Percentiles rank a stretch among this genome's conserved stretches.
phyloP scores from a whole-genome alignment of 2,797 vertebrate genomes.

The Cygnus olor region DNA sequence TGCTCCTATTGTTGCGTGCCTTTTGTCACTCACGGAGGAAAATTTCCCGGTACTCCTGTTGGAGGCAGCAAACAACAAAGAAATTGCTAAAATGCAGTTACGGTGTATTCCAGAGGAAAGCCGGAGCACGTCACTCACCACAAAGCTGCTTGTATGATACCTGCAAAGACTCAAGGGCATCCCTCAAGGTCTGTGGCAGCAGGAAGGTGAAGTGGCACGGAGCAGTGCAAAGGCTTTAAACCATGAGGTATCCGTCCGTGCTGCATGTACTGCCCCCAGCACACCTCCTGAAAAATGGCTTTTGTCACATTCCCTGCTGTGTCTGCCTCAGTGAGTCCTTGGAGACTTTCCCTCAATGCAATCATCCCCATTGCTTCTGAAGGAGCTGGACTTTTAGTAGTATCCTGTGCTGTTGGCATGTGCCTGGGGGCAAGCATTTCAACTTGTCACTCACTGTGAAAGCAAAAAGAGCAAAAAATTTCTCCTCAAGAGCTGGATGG shows the following conservation, averaged over 20 bases:
- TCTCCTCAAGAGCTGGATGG: not conserved
- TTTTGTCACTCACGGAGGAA: not conserved
- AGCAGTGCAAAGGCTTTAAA: not conserved
- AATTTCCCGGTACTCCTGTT: slow-evolving; percentile 67
- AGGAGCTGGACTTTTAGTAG: not conserved
- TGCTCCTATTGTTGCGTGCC: not conserved
- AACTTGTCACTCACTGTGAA: not conserved
- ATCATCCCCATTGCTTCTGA: not conserved
- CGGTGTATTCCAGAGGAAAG: not conserved
- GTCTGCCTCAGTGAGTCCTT: not conserved
- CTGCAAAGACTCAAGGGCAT: not conserved
- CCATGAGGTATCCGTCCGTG: not conserved
- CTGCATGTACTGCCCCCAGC: not conserved
- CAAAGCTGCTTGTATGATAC: not conserved
- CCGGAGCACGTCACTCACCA: not conserved
- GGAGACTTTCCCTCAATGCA: not conserved
- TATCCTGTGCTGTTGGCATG: not conserved
- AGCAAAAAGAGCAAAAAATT: not conserved
- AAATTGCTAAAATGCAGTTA: not conserved
- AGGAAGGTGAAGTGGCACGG: not conserved
- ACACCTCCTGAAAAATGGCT: fast-evolving
- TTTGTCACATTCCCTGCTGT: not conserved
- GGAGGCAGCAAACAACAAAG: slow-evolving; percentile 79
- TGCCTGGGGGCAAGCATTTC: not conserved
- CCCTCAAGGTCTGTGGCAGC: not conserved